Base-by-base conservation (phyloP, 2,888 invertebrate genomes). In the Cerceris ruficornis region DNA sequence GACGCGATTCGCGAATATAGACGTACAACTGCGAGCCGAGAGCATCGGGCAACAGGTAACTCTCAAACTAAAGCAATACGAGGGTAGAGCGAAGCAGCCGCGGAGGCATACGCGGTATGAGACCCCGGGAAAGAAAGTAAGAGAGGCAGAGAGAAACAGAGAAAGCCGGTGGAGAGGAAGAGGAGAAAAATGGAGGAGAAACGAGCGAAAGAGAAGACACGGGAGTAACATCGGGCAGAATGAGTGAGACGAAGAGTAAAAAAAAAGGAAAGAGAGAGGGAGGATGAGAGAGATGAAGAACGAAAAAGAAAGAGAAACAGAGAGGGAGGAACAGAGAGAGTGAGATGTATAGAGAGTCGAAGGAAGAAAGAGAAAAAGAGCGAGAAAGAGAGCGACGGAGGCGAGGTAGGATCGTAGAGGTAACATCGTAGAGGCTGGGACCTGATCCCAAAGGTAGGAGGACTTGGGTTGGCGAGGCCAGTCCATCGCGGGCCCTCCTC, bases 401-500 rank as follows among this genome's bases (percentile, higher is more conserved):
- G 86, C 75, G 86, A 89, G 89, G 90, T 88, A 89, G 86, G 87
- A 88, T 90, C 88, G 89, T 88, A 90, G 89, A 89, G 88, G 89
- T 88, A 87, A 87, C 84, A 88, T 88, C 88, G 88, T 88, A 89
- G 91, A 89, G 91, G 91, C 90, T 90, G 91, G 89, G 91, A 91
- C 90, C 89, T 87, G 92, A 91, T 91, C 91, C 90, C 88, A 92
- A 92, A 92, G 92, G 91, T 90, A 91, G 91, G 92, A 90, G 90
- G 88, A 85, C 89, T 88, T 83, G 85, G 85, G 78, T 77, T 78
- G 85, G 86, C 85, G 87, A 89, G 90, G 88, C 91, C 92, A 92
- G 92, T 92, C 92, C 92, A 91, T 92, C 91, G 91, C 90, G 90
- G 90, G 90, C 89, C 91, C 91, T 92, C 91, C 89, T 91, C 90